Base-by-base conservation (phyloP, 2,113 vertebrate species). In the Laterallus jamaicensis region DNA sequence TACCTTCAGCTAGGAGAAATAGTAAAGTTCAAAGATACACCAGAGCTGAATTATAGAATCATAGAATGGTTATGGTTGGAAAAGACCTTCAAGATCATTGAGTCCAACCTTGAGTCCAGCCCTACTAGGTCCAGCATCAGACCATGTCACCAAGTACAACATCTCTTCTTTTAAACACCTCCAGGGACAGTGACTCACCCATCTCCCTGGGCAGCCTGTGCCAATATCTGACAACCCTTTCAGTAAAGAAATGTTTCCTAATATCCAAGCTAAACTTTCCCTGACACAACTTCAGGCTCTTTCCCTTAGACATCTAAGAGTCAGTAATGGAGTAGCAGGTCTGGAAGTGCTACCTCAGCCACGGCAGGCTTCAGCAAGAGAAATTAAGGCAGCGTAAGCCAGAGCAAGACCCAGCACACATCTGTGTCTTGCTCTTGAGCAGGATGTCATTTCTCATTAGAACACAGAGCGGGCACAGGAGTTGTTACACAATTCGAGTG, bases 401-500 rank as follows among this genome's bases (percentile, higher is more conserved):
- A 0, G 0, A n/a, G 74, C 17, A 28, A 35, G 64, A 12, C 26
- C 58, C 78, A 60, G 59, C 22, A 35, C 52, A 13, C 44, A 8
- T 37, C 76, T 22, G 28, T 5, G 2, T 6, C 73, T 14, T 5
- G 4, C 24, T 86, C 54, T 12, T 0, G 70, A 60, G 44, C 80
- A 12, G 75, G 68, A 50, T 73, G 54, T 55, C 40, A 6, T 7
- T 15, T 47, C 71, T 66, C 9, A 6, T 71, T 66, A 47, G 20
- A 59, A n/a, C 32, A 3, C 6, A 6, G 20, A 60, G 26, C 5
- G 7, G 49, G 59, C 0, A 14, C 6, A 4, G 84, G 70, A 66
- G 42, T 63, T 9, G 22, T 63, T 37, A 5, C 31, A 22, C 39
- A 15, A 1, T 4, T 8, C 1, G 2, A 76, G 58, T 2, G 0